A percentile compares a stretch with the other conserved stretches of the same genome.
Evolutionary conservation across 2,888 invertebrate species (phyloP).

Genomic region (Ethmia dodecea): DNA sequence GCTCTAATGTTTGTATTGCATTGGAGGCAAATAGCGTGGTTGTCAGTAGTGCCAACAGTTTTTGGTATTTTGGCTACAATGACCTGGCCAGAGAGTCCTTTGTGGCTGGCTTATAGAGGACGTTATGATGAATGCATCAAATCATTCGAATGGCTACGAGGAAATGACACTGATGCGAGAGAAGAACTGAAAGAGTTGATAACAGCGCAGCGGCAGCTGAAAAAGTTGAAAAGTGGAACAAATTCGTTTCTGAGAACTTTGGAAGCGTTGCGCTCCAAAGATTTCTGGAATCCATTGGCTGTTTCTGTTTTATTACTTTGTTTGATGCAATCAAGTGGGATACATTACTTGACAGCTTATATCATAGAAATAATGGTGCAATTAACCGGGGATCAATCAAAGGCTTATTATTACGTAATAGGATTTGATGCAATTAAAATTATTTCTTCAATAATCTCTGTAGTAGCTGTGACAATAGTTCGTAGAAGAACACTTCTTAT

Average conservation of each 20-base stretch:
- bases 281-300: too few species aligned
- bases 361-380: slow-evolving; percentile 1
- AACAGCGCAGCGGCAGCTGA: slow-evolving; percentile 17
- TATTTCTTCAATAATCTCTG: neutral
- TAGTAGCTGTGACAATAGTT: neutral
- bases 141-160: slow-evolving; percentile 20
- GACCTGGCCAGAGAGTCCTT: slow-evolving; percentile 22
- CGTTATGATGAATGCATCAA: slow-evolving; percentile 18
- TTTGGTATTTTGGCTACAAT: slow-evolving; percentile 14
- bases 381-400: neutral
- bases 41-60: slow-evolving; percentile 16
- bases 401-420: neutral
- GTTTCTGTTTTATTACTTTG: too few species aligned
- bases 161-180: slow-evolving; percentile 13
- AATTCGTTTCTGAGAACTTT: neutral
- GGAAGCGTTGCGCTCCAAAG: too few species aligned
- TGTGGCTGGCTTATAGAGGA: slow-evolving; percentile 22
- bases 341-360: neutral
- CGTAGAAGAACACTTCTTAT: slow-evolving; percentile 1
- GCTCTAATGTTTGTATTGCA: slow-evolving; percentile 14
- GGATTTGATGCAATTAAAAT: slow-evolving; percentile 1
- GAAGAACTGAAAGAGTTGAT: slow-evolving; percentile 18
- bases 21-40: slow-evolving; percentile 20
- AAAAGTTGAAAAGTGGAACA: neutral
- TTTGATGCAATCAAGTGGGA: neutral